Conservation (phyloP, 1,140 invertebrate genomes). For the Apocrypta bakeri region DNA sequence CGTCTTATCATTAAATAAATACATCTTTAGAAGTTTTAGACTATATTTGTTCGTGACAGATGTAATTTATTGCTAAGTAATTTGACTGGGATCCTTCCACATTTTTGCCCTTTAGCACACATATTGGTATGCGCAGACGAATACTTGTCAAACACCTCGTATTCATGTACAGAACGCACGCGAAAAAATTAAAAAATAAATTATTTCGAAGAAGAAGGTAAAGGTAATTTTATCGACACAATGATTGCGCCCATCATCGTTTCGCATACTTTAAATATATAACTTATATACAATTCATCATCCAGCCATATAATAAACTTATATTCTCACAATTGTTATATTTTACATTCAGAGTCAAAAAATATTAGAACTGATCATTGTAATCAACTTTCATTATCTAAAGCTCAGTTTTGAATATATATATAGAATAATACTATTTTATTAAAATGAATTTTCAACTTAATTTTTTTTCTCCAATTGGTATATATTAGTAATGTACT, state of each 20-base stretch:
- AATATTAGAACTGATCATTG: slow-evolving; percentile 47
- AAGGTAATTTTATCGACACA: slow-evolving; percentile 37
- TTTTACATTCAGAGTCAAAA: slow-evolving; percentile 42
- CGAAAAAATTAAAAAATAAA: slow-evolving; percentile 51
- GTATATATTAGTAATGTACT: slow-evolving; percentile 33
- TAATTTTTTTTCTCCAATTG: slow-evolving; percentile 17
- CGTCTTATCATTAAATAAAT: slow-evolving; percentile 53
- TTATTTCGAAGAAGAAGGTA: slow-evolving; percentile 37
- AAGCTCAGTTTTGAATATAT: slow-evolving; percentile 37
- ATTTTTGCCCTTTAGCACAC: slow-evolving; percentile 45
- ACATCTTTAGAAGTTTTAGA: slow-evolving; percentile 54
- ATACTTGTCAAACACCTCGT: slow-evolving; percentile 17
- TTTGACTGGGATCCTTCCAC: slow-evolving; percentile 64
- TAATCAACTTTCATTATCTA: slow-evolving; percentile 37
- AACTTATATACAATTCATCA: slow-evolving; percentile 51
- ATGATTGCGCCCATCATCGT: slow-evolving; percentile 35
- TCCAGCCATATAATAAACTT: slow-evolving; percentile 33
- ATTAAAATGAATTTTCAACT: slow-evolving; percentile 26
- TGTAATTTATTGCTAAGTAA: slow-evolving; percentile 68
- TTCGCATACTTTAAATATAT: slow-evolving; percentile 44
- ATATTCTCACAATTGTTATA: slow-evolving; percentile 42
- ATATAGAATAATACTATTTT: slow-evolving; percentile 51
- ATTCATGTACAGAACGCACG: slow-evolving; percentile 31
- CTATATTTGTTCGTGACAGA: slow-evolving; percentile 52
- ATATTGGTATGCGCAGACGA: slow-evolving; percentile 43